Evolutionary conservation across 2,797 vertebrate genomes (phyloP), one percentile per base, ranked within the genome.

Genomic region (Macropodus opercularis): DNA sequence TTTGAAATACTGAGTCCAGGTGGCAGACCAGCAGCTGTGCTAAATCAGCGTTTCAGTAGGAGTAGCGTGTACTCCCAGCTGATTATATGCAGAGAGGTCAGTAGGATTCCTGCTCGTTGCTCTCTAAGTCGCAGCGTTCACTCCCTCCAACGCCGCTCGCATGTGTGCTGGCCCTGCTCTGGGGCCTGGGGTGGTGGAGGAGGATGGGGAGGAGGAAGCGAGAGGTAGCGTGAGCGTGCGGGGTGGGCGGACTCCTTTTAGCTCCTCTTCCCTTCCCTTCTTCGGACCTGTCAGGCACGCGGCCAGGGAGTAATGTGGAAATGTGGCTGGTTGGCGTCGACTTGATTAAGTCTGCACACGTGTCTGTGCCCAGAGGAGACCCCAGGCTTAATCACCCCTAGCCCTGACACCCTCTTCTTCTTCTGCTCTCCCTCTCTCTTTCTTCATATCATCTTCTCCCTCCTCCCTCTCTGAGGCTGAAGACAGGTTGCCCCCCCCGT

Each of bases 261-360:
- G 71, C 85, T 87, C 70, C 76, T 88, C 80, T 83, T 78, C 87
- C 68, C 73, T 72, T 84, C 84, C 58, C 83, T 83, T 82, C 82
- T 47, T 82, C 84, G 80, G 86, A 83, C 87, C 85, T 92, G 90
- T 91, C 90, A 87, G 91, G 91, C 91, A 78, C 56, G 50, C 69
- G 58, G 90, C 92, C 92, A 92, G 88, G 78, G 79, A 84, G 85
- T 90, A 87, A 88, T 75, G 86, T 86, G 83, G 83, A 89, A 87
- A 87, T 87, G 86, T 88, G 88, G 84, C 80, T 83, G 77, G 81
- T 86, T 91, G 91, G 89, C 85, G 66, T 91, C 86, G 74, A 87
- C 84, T 89, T 92, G 90, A 92, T 93, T 92, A 91, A 94, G 88
- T 90, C 86, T 79, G 66, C 66, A 87, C 93, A 93, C 75, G 79